A percentile compares a stretch with the other conserved stretches of the same genome.
Evolutionary conservation across 2,797 vertebrate species (phyloP).

Genomic region (Synaphobranchus kaupii): DNA sequence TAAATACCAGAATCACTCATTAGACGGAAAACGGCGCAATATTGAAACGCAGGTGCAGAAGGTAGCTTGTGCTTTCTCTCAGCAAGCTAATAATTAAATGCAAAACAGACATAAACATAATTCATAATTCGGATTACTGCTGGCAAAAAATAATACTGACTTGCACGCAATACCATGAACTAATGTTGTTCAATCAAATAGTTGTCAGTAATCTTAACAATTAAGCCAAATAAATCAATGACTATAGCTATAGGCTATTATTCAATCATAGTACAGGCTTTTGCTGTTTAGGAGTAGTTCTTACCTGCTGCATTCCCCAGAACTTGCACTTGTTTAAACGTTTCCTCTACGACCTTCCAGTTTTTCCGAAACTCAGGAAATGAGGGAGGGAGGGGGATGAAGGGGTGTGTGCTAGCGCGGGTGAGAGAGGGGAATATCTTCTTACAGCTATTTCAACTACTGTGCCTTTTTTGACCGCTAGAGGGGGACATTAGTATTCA

Average conservation of each 20-base stretch:
- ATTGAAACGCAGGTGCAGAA: neutral
- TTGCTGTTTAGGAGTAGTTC: slow-evolving; percentile 20
- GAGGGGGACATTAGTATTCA: slow-evolving; percentile 21
- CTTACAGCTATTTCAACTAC: neutral
- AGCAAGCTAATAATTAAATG: neutral
- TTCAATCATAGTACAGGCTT: neutral
- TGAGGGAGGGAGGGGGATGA: slow-evolving; percentile 27
- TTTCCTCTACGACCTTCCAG: slow-evolving; percentile 42
- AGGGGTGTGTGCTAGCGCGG: neutral
- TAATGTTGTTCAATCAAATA: neutral
- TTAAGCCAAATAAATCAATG: neutral
- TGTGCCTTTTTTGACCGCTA: slow-evolving; percentile 20
- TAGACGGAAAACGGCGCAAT: neutral
- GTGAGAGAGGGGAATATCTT: neutral
- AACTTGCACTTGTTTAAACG: slow-evolving; percentile 60
- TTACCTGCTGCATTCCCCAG: slow-evolving; percentile 60
- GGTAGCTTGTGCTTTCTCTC: neutral
- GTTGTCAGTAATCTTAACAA: neutral
- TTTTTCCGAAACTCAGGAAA: slow-evolving; percentile 54
- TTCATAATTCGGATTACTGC: neutral
- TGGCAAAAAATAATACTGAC: neutral
- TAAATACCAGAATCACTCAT: neutral
- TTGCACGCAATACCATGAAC: neutral
- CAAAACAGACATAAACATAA: neutral
- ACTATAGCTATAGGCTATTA: neutral